Percentiles rank a stretch among this genome's conserved stretches.
phyloP scores from a whole-genome alignment of 2,888 invertebrate genomes.

The Chorisops tibialis region DNA sequence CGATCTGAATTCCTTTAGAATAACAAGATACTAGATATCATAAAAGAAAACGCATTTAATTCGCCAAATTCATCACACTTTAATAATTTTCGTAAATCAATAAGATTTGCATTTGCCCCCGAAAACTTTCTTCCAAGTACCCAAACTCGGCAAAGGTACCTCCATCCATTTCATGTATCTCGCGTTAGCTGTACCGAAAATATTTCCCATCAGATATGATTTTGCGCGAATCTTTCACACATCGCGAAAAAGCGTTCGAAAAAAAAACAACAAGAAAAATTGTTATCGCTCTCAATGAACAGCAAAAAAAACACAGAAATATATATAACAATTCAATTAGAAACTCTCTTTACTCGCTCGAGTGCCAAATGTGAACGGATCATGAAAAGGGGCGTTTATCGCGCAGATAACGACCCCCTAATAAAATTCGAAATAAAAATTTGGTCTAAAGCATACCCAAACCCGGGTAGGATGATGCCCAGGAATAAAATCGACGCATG shows the following conservation, averaged over 20 bases:
- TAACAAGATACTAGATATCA: too few relatives aligned
- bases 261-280: not conserved
- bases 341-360: not conserved
- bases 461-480: not conserved
- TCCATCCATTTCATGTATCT: not conserved
- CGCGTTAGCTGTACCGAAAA: not conserved
- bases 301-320: not conserved
- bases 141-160: not conserved
- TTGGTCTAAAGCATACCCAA: conserved; percentile 20
- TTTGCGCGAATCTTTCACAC: not conserved
- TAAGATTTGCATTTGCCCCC: conserved; percentile 13
- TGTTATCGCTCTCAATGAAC: not conserved
- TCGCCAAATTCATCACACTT: too few relatives aligned
- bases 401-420: conserved; percentile 40
- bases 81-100: conserved; percentile 21
- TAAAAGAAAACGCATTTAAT: too few relatives aligned
- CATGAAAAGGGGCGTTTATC: conserved; percentile 39
- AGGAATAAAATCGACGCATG: conserved; percentile 5
- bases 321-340: conserved; percentile 1
- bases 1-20: too few relatives aligned
- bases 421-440: conserved; percentile 22
- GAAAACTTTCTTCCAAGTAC: not conserved
- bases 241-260: not conserved
- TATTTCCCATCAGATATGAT: not conserved
- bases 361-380: conserved; percentile 24